These are phyloP conservation scores for Camponotus floridanus DNA, from an alignment of 1,140 invertebrate species.

Conservation along the genomic window DNA sequence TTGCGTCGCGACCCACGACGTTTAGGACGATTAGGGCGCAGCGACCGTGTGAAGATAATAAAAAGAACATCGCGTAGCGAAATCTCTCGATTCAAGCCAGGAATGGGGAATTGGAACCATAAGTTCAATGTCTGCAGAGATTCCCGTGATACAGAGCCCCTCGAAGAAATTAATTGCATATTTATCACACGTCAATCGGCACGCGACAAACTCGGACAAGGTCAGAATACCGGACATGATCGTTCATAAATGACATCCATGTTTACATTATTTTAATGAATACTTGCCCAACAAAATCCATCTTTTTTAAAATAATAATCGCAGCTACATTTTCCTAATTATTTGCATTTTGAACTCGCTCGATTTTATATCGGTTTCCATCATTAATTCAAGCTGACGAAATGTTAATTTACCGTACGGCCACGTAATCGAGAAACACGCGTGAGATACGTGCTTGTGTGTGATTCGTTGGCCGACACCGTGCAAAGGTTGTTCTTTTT, in stretches of 20 bases:
- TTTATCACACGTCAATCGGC: conserved; percentile 1
- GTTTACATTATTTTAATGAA: neutral
- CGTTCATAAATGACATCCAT: no score
- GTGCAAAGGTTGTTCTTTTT: conserved; percentile 10
- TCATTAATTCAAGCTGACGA: neutral
- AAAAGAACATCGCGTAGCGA: neutral
- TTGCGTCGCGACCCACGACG: conserved; percentile 18
- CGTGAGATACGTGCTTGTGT: neutral
- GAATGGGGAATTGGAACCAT: conserved; percentile 12
- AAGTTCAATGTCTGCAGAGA: neutral
- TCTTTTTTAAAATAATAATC: no score
- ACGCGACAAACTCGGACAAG: neutral
- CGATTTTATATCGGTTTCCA: neutral
- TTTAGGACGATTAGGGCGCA: conserved; percentile 53
- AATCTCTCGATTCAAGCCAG: neutral
- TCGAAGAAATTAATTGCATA: neutral
- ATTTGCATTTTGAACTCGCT: neutral
- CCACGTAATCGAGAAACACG: neutral
- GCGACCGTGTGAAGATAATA: conserved; percentile 14
- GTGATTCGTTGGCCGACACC: neutral
- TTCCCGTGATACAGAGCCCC: neutral
- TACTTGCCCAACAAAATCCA: neutral
- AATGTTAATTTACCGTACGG: neutral
- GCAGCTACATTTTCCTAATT: neutral
- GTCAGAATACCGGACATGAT: neutral